Evolutionary conservation across 2,797 vertebrate genomes (phyloP).

Genomic region (Phalloptychus januarius): DNA sequence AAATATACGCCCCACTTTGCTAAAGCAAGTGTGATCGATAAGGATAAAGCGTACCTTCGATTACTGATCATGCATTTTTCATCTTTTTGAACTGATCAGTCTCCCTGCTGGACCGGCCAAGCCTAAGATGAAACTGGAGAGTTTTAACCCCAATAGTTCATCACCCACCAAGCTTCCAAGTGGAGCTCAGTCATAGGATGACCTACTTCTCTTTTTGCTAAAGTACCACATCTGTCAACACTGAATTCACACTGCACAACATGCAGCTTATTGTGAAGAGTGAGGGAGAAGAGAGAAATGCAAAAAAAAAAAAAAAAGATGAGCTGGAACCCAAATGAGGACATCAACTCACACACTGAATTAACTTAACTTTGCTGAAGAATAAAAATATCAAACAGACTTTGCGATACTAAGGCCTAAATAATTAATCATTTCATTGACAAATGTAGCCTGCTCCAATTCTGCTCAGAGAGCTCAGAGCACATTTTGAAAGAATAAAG

Average conservation of each 20-base stretch:
- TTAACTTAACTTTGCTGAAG: background rate
- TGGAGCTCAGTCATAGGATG: conserved; percentile 49
- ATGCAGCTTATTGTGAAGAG: background rate
- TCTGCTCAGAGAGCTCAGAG: background rate
- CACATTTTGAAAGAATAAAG: background rate
- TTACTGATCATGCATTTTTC: conserved; percentile 14
- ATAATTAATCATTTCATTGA: background rate
- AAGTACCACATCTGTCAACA: conserved; percentile 33
- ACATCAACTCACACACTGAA: background rate
- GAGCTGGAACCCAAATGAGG: background rate
- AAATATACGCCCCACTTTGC: background rate
- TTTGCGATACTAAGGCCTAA: background rate
- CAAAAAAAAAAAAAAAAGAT: background rate
- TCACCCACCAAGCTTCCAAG: conserved; percentile 39
- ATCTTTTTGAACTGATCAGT: conserved; percentile 5
- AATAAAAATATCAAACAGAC: background rate
- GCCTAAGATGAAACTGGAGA: conserved; percentile 12
- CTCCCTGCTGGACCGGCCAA: conserved; percentile 7
- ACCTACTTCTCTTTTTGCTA: conserved; percentile 52
- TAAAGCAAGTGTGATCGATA: background rate
- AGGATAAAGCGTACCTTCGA: background rate
- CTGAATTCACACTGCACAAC: conserved; percentile 16
- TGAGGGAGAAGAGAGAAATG: background rate
- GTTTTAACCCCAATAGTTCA: conserved; percentile 48
- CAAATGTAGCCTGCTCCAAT: background rate